These are phyloP conservation scores for Sphenopsis melanotis DNA, from an alignment of 2,797 vertebrate species.

Conservation along the genomic window DNA sequence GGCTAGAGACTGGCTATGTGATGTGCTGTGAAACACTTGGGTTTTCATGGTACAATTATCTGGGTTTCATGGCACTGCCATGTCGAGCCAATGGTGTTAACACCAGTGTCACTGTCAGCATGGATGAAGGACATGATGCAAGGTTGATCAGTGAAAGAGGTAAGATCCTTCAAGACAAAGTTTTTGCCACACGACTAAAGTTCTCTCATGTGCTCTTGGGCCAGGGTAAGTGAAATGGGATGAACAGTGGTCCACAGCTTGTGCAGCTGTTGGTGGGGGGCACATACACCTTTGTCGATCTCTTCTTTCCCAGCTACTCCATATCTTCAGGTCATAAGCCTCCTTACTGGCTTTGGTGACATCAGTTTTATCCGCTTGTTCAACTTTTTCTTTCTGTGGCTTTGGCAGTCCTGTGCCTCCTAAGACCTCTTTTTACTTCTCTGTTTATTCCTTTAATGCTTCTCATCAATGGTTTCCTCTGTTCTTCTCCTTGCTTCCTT, in stretches of 20 bases:
- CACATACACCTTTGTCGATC: accelerated
- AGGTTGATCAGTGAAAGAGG: not conserved
- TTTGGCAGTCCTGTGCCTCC: not conserved
- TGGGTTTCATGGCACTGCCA: not conserved
- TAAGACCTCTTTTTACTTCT: not conserved
- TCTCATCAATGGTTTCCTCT: not conserved
- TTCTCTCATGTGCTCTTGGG: not conserved
- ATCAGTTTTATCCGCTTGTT: not conserved
- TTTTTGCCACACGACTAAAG: not conserved
- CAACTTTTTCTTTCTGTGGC: not conserved
- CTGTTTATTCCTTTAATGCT: not conserved
- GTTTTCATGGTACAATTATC: not conserved
- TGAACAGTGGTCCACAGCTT: not conserved
- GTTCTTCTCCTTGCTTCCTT: not conserved
- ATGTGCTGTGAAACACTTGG: not conserved
- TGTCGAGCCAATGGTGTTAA: not conserved
- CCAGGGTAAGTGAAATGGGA: not conserved
- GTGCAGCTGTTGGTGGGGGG: not conserved
- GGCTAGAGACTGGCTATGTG: not conserved
- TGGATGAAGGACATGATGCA: not conserved
- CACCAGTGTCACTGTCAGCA: not conserved
- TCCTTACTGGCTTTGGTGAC: not conserved
- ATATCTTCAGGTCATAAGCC: not conserved
- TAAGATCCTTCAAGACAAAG: not conserved
- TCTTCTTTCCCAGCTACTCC: not conserved